phyloP scores from a whole-genome alignment of 1,140 invertebrate genomes.

The Drosophila takahashii region DNA sequence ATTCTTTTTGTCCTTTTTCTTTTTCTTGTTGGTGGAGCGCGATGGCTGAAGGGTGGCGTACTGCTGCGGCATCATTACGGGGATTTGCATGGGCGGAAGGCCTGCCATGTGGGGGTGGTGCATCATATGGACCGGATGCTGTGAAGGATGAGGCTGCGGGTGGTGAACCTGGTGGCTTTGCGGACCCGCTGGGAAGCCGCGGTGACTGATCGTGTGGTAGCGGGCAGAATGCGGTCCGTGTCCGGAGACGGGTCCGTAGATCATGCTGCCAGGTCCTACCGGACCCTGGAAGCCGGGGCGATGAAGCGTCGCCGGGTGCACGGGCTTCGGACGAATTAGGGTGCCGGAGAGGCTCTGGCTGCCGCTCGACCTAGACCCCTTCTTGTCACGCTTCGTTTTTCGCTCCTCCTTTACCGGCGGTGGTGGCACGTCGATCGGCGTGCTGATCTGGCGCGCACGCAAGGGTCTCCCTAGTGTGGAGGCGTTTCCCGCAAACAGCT shows the following conservation, averaged over 20 bases:
- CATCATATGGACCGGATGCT: conserved; percentile 60
- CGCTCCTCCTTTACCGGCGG: conserved; percentile 85
- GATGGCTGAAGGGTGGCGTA: conserved; percentile 81
- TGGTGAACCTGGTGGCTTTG: conserved; percentile 39
- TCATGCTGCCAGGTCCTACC: conserved; percentile 56
- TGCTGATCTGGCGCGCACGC: conserved; percentile 91
- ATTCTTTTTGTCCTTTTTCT: conserved; percentile 86
- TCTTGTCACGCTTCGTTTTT: conserved; percentile 80
- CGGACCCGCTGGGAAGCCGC: conserved; percentile 61
- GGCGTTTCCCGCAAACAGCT: conserved; percentile 87
- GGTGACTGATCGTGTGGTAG: conserved; percentile 84
- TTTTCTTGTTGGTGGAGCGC: conserved; percentile 86
- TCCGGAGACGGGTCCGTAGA: conserved; percentile 68
- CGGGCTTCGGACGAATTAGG: conserved; percentile 81
- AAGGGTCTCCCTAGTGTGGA: conserved; percentile 91
- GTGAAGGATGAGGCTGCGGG: conserved; percentile 44
- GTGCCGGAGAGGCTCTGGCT: conserved; percentile 84
- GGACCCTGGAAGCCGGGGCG: conserved; percentile 57
- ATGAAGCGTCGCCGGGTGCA: conserved; percentile 74
- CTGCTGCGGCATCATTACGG: conserved; percentile 79
- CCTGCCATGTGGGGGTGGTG: conserved; percentile 60
- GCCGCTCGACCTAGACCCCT: conserved; percentile 72
- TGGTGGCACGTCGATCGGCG: conserved; percentile 91
- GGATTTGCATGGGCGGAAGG: conserved; percentile 68
- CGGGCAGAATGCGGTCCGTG: conserved; percentile 53